phyloP scores from a whole-genome alignment of 2,888 invertebrate species.

The Eretmocerus hayati region DNA sequence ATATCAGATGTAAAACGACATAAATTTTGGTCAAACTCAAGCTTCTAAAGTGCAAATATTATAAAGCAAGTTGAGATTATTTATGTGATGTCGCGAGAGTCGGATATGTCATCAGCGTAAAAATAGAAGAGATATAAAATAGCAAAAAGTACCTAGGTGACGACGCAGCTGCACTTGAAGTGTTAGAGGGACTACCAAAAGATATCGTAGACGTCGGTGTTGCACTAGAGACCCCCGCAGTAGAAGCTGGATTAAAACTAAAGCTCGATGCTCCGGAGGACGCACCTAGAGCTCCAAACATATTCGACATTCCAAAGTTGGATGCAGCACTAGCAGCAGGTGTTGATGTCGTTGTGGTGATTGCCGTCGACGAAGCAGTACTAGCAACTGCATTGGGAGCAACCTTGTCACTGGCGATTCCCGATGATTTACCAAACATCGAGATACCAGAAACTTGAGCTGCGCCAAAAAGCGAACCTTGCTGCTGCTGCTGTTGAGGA shows the following conservation, averaged over 20 bases:
- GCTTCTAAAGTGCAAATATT: too few relatives aligned
- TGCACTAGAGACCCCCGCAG: neutral
- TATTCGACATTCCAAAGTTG: too few relatives aligned
- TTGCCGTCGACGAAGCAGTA: neutral
- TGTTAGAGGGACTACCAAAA: too few relatives aligned
- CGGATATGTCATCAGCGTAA: too few relatives aligned
- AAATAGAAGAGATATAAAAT: too few relatives aligned
- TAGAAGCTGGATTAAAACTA: conserved; percentile 4
- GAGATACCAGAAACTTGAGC: conserved; percentile 1
- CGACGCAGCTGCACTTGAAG: conserved; percentile 7
- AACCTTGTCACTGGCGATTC: neutral
- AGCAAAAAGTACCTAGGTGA: conserved; percentile 6
- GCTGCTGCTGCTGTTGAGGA: conserved; percentile 2
- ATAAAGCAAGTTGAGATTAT: too few relatives aligned
- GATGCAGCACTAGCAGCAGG: conserved; percentile 6
- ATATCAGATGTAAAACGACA: too few relatives aligned
- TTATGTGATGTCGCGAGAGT: too few relatives aligned
- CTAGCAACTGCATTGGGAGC: neutral
- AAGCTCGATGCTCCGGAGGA: conserved; percentile 7
- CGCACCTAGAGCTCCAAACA: conserved; percentile 1
- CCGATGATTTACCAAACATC: conserved; percentile 8
- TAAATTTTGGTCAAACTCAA: too few relatives aligned
- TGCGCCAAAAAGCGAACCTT: too few relatives aligned
- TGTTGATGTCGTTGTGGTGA: neutral
- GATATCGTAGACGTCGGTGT: conserved; percentile 1